These are phyloP conservation scores for Trachelus iudaicus DNA, from an alignment of 2,888 invertebrate species.

Conservation along the genomic window DNA sequence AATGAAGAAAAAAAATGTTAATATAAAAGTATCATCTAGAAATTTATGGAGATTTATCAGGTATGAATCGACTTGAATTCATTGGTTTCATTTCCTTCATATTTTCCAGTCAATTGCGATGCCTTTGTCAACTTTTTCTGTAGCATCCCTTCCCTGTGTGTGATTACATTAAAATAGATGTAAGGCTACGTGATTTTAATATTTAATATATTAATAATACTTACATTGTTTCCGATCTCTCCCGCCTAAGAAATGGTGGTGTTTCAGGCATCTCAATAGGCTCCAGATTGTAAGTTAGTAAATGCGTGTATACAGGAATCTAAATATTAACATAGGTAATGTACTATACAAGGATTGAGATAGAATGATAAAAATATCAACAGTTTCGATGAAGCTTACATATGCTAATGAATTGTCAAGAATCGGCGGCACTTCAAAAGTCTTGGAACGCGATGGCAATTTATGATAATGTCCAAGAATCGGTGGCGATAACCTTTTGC, in stretches of 20 bases:
- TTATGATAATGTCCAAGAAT: conserved; percentile 72
- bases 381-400: conserved; percentile 54
- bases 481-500: conserved; percentile 69
- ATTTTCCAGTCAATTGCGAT: neutral
- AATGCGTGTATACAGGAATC: conserved; percentile 79
- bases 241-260: conserved; percentile 55
- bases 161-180: neutral
- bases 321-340: conserved; percentile 45
- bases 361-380: neutral
- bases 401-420: conserved; percentile 75
- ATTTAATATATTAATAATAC: neutral
- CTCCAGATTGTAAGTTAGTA: conserved; percentile 71
- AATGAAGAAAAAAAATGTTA: neutral
- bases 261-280: conserved; percentile 71
- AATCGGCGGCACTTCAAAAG: conserved; percentile 66
- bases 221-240: neutral
- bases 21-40: conserved; percentile 7
- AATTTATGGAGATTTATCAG: neutral
- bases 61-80: neutral
- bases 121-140: neutral
- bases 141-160: neutral
- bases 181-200: neutral
- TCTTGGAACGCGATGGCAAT: conserved; percentile 68
- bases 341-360: neutral
- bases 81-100: neutral